phyloP scores from a whole-genome alignment of 2,113 vertebrate species.

The Leucopsar rothschildi region DNA sequence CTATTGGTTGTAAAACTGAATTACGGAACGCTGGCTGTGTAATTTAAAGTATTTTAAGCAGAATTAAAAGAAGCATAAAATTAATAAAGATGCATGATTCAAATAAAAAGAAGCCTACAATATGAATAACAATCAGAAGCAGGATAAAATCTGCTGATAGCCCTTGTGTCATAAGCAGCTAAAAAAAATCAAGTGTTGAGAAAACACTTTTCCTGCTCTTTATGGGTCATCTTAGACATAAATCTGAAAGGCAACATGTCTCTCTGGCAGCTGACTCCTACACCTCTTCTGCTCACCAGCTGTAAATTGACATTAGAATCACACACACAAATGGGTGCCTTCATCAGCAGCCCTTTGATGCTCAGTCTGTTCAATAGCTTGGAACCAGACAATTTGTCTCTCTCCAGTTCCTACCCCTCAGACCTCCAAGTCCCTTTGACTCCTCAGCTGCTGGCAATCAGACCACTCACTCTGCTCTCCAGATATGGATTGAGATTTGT shows the following conservation, averaged over 20 bases:
- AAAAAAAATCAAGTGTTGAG: background rate
- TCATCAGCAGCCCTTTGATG: background rate
- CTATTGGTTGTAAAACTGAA: background rate
- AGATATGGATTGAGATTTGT: background rate
- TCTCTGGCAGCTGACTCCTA: background rate
- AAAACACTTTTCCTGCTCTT: background rate
- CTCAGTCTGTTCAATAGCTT: background rate
- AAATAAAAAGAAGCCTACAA: background rate
- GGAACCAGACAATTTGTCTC: background rate
- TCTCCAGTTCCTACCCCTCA: background rate
- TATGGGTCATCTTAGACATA: background rate
- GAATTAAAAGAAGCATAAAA: slow-evolving; percentile 43
- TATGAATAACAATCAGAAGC: background rate
- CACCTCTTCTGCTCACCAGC: background rate
- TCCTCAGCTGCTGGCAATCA: background rate
- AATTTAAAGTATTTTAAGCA: slow-evolving; percentile 30
- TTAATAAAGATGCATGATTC: background rate
- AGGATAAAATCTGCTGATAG: background rate
- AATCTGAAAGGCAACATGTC: background rate
- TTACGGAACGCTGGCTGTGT: slow-evolving; percentile 11
- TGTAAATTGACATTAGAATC: background rate
- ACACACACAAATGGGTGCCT: background rate
- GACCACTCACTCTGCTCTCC: background rate
- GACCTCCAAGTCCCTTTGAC: background rate
- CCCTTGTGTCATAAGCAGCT: background rate